These are phyloP conservation scores for Parnassius glacialis DNA, from an alignment of 2,888 invertebrate genomes.

Conservation along the genomic window DNA sequence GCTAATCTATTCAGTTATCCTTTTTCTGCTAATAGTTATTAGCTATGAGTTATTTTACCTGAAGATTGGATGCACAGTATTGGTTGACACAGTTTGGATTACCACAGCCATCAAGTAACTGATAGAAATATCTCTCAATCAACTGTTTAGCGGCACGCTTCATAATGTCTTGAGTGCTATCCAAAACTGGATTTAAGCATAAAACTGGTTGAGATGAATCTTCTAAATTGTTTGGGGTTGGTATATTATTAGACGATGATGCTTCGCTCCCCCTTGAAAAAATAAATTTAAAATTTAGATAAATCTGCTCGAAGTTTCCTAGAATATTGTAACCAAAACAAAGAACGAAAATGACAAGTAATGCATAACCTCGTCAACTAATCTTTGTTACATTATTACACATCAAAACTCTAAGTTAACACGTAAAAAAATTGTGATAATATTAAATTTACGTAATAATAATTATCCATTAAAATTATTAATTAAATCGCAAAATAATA, in stretches of 20 bases:
- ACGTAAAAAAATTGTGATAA: neutral
- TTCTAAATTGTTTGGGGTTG: conserved; percentile 60
- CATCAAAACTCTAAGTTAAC: conserved; percentile 20
- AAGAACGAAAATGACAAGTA: conserved; percentile 73
- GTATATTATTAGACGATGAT: conserved; percentile 69
- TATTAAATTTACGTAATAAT: conserved; percentile 19
- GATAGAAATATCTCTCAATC: conserved; percentile 96
- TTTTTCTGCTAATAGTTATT: no score
- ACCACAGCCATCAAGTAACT: conserved; percentile 95
- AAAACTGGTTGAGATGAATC: conserved; percentile 56
- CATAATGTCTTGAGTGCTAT: conserved; percentile 82
- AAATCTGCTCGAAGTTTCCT: conserved; percentile 32
- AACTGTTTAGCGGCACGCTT: conserved; percentile 90
- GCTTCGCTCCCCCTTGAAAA: conserved; percentile 76
- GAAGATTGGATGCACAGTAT: conserved; percentile 94
- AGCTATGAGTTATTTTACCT: conserved; percentile 73
- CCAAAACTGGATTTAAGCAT: conserved; percentile 53
- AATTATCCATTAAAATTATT: neutral
- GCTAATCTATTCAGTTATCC: no score
- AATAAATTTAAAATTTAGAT: conserved; percentile 29
- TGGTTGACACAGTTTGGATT: conserved; percentile 92
- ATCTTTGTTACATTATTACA: conserved; percentile 18
- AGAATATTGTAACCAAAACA: conserved; percentile 50
- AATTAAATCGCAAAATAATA: conserved; percentile 38
- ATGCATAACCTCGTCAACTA: conserved; percentile 60